Conservation (phyloP, 2,797 vertebrate species). For the Phataginus tricuspis region DNA sequence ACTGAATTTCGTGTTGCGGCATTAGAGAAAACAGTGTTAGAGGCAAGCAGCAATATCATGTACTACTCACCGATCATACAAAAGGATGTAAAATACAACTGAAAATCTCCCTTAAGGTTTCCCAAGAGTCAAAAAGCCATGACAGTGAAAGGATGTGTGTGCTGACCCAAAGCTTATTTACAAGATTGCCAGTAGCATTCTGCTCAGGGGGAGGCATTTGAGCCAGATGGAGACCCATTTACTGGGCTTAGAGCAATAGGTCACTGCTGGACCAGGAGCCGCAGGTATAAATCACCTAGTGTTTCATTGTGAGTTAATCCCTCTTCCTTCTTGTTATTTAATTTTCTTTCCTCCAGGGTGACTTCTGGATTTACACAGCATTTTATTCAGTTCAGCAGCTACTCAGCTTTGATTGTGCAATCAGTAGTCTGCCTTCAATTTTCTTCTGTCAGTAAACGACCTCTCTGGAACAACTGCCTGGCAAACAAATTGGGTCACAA, state of each 20-base stretch:
- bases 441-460: conserved; percentile 42
- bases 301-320: conserved; percentile 14
- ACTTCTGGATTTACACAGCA: conserved; percentile 11
- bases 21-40: not conserved
- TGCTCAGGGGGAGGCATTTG: not conserved
- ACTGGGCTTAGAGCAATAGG: too few species aligned
- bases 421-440: conserved; percentile 43
- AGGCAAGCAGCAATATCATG: not conserved
- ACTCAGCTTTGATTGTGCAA: not conserved
- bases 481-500: not conserved
- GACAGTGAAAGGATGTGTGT: not conserved
- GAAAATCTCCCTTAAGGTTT: not conserved
- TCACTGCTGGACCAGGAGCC: not conserved
- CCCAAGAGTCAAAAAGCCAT: not conserved
- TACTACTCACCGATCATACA: not conserved
- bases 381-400: conserved; percentile 32
- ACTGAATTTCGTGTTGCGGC: not conserved
- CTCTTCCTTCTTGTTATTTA: not conserved
- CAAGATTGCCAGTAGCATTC: not conserved
- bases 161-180: not conserved
- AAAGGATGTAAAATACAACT: not conserved
- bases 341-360: not conserved
- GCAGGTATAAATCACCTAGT: not conserved
- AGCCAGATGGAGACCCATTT: not conserved
- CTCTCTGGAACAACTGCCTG: conserved; percentile 9